Conservation (phyloP, 2,888 invertebrate species). For the Sminthurinus aureus region DNA sequence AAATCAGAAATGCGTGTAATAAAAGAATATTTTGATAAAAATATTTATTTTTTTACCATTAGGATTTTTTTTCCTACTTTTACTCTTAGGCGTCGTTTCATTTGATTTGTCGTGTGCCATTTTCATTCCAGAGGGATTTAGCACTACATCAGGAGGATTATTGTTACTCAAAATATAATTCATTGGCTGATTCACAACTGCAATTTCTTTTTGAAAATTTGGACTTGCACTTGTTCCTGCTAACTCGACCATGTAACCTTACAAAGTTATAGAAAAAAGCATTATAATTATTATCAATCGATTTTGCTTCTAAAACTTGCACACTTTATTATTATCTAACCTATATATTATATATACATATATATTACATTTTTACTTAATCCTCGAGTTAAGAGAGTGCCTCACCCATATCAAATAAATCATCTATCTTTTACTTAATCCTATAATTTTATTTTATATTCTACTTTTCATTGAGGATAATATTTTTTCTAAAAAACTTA, state of each 20-base stretch:
- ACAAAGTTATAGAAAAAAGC: background rate
- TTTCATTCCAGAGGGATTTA: background rate
- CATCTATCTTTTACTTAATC: too few relatives aligned
- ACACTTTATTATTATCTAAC: background rate
- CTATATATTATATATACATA: background rate
- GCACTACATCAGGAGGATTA: conserved; percentile 1
- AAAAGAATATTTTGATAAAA: background rate
- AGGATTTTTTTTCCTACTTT: background rate
- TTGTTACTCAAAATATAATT: conserved; percentile 9
- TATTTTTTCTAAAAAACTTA: background rate
- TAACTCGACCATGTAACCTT: conserved; percentile 8
- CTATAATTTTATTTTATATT: too few relatives aligned
- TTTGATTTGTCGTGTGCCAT: background rate
- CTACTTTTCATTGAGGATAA: too few relatives aligned
- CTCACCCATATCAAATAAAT: too few relatives aligned
- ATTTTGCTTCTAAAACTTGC: background rate
- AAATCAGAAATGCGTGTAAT: too few relatives aligned
- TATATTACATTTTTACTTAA: background rate
- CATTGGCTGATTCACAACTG: background rate
- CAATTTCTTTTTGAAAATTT: conserved; percentile 9
- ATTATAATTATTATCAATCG: background rate
- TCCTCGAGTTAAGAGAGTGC: too few relatives aligned
- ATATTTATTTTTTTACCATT: background rate
- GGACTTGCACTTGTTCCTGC: background rate
- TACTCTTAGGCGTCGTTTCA: background rate